Conservation (phyloP, 1,140 invertebrate species). For the Papilio machaon region DNA sequence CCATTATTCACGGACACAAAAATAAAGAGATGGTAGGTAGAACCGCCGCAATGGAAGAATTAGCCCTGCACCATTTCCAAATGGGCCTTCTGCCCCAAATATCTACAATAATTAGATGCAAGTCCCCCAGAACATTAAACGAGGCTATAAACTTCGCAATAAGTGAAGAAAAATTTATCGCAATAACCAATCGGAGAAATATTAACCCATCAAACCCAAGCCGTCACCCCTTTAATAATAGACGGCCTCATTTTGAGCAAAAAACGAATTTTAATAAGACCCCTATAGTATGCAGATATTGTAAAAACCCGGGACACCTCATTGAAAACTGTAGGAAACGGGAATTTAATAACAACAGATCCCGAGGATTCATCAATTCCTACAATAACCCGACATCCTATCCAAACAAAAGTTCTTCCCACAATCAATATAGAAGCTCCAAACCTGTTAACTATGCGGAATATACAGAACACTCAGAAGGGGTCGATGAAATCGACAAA, state of each 20-base stretch:
- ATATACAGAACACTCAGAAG: not conserved
- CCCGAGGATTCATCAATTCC: constrained; percentile 2
- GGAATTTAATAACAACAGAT: constrained; percentile 42
- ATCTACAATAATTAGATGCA: constrained; percentile 22
- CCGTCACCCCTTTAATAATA: not conserved
- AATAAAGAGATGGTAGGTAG: constrained; percentile 14
- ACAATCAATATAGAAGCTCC: not conserved
- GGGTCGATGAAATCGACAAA: not conserved
- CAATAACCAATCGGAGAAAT: not conserved
- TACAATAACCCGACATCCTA: too few relatives aligned
- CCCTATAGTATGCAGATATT: constrained; percentile 41
- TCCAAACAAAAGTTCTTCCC: not conserved
- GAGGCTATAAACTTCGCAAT: constrained; percentile 17
- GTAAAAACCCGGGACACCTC: constrained; percentile 41
- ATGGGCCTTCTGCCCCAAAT: constrained; percentile 19
- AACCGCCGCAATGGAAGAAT: constrained; percentile 18
- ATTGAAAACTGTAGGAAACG: constrained; percentile 43
- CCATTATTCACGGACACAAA: constrained; percentile 6
- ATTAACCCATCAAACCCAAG: not conserved
- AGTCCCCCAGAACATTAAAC: constrained; percentile 19
- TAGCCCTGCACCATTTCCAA: constrained; percentile 16
- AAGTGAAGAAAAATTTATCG: constrained; percentile 4
- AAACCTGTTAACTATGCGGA: constrained; percentile 6
- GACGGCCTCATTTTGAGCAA: not conserved
- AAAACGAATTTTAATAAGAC: not conserved